phyloP scores from a whole-genome alignment of 30 jellyfish, hydroid and myxozoan genomes.

The Hydra vulgaris region DNA sequence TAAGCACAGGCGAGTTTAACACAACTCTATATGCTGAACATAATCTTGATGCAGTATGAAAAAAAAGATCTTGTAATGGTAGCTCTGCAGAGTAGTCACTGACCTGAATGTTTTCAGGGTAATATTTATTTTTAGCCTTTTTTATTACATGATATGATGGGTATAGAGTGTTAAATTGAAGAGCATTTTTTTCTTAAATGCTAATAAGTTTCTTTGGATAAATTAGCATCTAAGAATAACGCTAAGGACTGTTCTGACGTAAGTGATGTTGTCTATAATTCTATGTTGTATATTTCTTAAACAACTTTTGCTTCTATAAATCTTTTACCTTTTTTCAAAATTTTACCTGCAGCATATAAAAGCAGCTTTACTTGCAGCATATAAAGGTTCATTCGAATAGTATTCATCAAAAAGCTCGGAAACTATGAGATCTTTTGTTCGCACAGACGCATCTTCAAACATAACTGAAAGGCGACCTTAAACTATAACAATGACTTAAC shows the following conservation, averaged over 20 bases:
- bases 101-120: not conserved
- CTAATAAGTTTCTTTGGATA: not conserved
- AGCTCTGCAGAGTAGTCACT: not conserved
- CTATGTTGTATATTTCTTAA: not conserved
- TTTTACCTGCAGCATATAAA: not conserved
- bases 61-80: conserved; percentile 48
- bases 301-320: not conserved
- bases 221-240: not conserved
- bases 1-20: too few species aligned
- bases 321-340: not conserved
- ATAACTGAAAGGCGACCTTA: not conserved
- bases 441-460: not conserved
- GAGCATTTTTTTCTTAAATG: not conserved
- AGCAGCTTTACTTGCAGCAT: not conserved
- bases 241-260: not conserved
- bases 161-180: not conserved
- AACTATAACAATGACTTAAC: not conserved
- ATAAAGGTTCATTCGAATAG: not conserved
- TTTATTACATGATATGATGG: not conserved
- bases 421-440: not conserved
- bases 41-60: not conserved
- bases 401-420: not conserved
- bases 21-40: too few species aligned
- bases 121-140: not conserved
- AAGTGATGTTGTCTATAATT: not conserved